Evolutionary conservation across 2,113 vertebrate genomes (phyloP).

Genomic region (Falcunculus frontatus): DNA sequence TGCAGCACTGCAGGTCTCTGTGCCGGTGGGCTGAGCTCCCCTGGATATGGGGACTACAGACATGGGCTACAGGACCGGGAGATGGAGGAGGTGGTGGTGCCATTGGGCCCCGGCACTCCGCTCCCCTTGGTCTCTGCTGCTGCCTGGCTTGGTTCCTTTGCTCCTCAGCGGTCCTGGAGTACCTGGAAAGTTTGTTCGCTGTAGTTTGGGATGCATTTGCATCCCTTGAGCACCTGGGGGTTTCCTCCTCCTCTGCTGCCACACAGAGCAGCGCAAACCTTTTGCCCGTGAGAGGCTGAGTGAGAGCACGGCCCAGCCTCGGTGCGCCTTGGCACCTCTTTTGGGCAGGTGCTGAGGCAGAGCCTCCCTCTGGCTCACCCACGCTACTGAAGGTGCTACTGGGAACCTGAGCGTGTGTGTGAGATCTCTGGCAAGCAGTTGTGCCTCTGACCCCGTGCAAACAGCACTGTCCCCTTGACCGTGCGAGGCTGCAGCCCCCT

Average conservation of each 20-base stretch:
- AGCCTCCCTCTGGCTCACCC: not conserved
- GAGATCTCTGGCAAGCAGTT: not conserved
- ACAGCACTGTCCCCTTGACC: not conserved
- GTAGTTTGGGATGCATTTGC: not conserved
- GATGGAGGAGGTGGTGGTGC: not conserved
- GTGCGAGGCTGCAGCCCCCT: not conserved
- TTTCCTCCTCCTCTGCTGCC: not conserved
- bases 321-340: not conserved
- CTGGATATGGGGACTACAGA: accelerated
- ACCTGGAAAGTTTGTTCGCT: not conserved
- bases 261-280: not conserved
- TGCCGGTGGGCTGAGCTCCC: not conserved
- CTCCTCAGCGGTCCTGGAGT: not conserved
- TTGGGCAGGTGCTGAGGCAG: not conserved
- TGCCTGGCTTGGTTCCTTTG: not conserved
- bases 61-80: not conserved
- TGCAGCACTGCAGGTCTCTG: accelerated
- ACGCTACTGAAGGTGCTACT: not conserved
- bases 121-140: not conserved
- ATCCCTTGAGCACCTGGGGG: not conserved
- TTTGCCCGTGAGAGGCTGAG: not conserved
- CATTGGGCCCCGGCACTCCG: not conserved
- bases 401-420: not conserved
- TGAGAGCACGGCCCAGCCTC: accelerated
- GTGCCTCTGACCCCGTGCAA: not conserved